phyloP scores from a whole-genome alignment of 2,797 vertebrate species.

The Nyctibius grandis region DNA sequence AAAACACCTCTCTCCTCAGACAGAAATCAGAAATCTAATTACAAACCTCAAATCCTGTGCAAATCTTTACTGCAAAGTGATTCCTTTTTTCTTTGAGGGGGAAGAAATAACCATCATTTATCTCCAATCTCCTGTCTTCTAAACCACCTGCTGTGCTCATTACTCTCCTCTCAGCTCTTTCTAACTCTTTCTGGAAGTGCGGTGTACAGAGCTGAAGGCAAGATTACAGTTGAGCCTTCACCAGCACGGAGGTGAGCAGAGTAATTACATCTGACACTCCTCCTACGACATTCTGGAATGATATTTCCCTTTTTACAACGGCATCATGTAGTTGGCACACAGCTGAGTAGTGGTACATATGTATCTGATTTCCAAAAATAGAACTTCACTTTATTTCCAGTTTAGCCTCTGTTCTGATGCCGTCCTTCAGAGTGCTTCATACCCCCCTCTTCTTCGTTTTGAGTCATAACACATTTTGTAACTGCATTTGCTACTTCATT shows the following conservation, averaged over 20 bases:
- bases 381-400: neutral
- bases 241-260: neutral
- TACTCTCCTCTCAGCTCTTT: neutral
- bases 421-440: neutral
- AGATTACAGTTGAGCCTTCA: conserved; percentile 15
- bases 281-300: neutral
- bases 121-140: neutral
- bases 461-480: neutral
- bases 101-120: neutral
- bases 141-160: conserved; percentile 11
- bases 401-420: neutral
- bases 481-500: neutral
- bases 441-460: neutral
- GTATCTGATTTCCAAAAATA: neutral
- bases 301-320: conserved; percentile 1
- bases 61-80: neutral
- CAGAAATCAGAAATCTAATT: neutral
- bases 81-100: neutral
- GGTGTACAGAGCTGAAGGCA: neutral
- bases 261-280: neutral
- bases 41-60: neutral
- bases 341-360: neutral
- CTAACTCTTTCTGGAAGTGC: neutral
- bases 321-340: neutral
- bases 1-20: neutral